phyloP scores from a whole-genome alignment of 2,113 vertebrate species.

The Entelurus aequoreus region DNA sequence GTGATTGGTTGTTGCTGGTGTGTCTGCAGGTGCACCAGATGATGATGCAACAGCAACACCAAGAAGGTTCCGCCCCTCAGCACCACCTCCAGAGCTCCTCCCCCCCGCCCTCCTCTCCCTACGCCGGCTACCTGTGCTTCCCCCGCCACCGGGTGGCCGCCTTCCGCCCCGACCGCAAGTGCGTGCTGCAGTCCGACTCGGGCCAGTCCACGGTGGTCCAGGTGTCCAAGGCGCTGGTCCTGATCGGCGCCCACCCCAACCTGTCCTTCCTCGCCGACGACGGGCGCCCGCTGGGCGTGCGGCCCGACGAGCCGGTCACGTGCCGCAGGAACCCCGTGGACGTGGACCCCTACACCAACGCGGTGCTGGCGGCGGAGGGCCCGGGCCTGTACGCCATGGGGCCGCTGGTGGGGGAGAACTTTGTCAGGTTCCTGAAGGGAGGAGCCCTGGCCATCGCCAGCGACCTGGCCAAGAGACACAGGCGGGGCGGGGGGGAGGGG shows the following conservation, averaged over 20 bases:
- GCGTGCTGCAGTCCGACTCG: slow-evolving; percentile 60
- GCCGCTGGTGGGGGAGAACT: slow-evolving; percentile 77
- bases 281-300: slow-evolving; percentile 45
- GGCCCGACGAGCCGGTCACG: slow-evolving; percentile 53
- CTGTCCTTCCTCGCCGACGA: slow-evolving; percentile 66
- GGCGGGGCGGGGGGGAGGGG: neutral
- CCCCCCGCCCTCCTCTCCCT: slow-evolving; percentile 37
- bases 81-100: slow-evolving; percentile 17
- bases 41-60: slow-evolving; percentile 75
- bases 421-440: slow-evolving; percentile 76
- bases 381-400: slow-evolving; percentile 75
- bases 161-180: slow-evolving; percentile 68
- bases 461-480: slow-evolving; percentile 55
- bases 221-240: slow-evolving; percentile 72
- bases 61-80: neutral
- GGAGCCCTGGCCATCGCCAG: slow-evolving; percentile 71
- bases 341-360: slow-evolving; percentile 69
- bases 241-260: slow-evolving; percentile 74
- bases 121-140: slow-evolving; percentile 73
- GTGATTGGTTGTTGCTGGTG: neutral
- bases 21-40: slow-evolving; percentile 72
- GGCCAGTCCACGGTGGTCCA: slow-evolving; percentile 57
- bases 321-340: slow-evolving; percentile 74
- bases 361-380: slow-evolving; percentile 47
- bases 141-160: slow-evolving; percentile 60